phyloP scores from a whole-genome alignment of 2,888 invertebrate genomes.

The Cepaea hortensis region DNA sequence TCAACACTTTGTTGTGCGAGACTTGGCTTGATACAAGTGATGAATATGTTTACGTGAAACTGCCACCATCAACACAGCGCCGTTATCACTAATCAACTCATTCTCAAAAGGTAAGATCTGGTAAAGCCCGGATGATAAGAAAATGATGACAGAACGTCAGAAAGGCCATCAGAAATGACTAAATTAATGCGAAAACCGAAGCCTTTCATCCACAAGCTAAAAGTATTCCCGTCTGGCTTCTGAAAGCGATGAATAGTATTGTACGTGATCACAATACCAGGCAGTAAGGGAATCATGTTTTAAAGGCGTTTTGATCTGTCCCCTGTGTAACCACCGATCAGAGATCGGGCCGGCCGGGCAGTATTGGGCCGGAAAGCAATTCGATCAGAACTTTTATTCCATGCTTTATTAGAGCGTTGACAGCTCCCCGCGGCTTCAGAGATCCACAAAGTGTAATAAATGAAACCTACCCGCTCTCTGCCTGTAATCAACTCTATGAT shows the following conservation, averaged over 20 bases:
- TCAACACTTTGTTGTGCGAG: not conserved
- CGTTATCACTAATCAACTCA: too few relatives aligned
- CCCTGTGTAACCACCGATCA: slow-evolving; percentile 6
- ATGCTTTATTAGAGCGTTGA: slow-evolving; percentile 27
- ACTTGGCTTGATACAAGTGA: not conserved
- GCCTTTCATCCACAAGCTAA: not conserved
- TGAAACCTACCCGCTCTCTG: slow-evolving; percentile 29
- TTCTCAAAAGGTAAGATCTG: too few relatives aligned
- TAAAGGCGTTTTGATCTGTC: slow-evolving; percentile 29
- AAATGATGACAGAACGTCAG: not conserved
- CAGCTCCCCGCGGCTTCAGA: slow-evolving; percentile 5
- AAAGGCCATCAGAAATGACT: not conserved
- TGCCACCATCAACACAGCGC: too few relatives aligned
- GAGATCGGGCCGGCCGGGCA: not conserved
- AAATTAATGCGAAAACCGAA: slow-evolving; percentile 4
- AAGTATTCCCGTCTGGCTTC: not conserved
- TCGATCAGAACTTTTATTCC: slow-evolving; percentile 36
- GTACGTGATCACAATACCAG: slow-evolving; percentile 1
- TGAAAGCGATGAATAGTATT: not conserved
- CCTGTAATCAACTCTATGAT: slow-evolving; percentile 30
- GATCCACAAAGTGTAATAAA: slow-evolving; percentile 30
- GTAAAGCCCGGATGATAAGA: not conserved
- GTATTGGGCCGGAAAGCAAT: not conserved
- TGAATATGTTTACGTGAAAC: too few relatives aligned
- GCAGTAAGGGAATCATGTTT: slow-evolving; percentile 32